Base-by-base conservation (phyloP, 2,113 vertebrate species). In the Coracopsis vasa region DNA sequence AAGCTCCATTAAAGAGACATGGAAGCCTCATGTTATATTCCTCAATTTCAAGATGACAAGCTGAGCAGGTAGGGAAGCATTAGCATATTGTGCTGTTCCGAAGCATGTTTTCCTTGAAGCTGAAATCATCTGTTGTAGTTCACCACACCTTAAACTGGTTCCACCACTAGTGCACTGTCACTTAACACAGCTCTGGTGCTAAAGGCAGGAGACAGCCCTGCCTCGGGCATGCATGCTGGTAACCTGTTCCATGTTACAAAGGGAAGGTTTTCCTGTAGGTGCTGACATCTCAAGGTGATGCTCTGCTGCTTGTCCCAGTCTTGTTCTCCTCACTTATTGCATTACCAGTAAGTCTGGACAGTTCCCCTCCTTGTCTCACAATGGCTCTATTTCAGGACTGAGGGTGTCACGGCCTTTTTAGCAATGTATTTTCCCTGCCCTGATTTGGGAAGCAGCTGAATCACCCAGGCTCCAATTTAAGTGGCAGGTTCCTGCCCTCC, bases 71-170 rank as follows among this genome's bases (percentile, higher is more conserved):
- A 33, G 56, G 67, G 51, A 87, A 19, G 39, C 79, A 85, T 56
- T 70, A 9, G 41, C 13, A 3, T 37, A 25, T 47, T 65, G 70
- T 67, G 73, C 87, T 77, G 19, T 21, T 13, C 29, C 29, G 16
- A 62, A 71, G 53, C 13, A 33, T 51, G 9, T 33, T 80, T 73
- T 54, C 80, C 88, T 91, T 48, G 75, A 91, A 90, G 88, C 42
- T 2, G 2, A 56, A 86, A 54, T 72, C 91, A 91, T 42, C 67
- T 78, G 0, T 5, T 73, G 33, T 42, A 65, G 67, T 15, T 88
- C 7, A 80, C 79, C 78, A 72, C 87, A 86, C n/a, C 82, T 94
- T 47, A 71, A 88, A 91, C 88, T 80, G 92, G 95, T 97, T 93
- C 79, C 60, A 70, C 92, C 29, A 37, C 66, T 61, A 10, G 7